phyloP scores from a whole-genome alignment of 2,797 vertebrate genomes.

The Crocidura indochinensis region DNA sequence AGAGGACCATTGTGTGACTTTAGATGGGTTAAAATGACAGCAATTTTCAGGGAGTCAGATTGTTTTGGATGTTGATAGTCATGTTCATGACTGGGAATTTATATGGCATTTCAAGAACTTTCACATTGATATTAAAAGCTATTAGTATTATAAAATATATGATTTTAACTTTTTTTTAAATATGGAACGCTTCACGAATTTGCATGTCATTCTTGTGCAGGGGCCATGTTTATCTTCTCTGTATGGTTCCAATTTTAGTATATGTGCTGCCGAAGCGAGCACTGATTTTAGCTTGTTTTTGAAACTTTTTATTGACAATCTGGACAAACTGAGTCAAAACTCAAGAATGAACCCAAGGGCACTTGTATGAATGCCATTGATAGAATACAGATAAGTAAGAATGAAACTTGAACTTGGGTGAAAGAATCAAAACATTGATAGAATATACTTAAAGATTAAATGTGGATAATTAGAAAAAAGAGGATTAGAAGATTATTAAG shows the following conservation, averaged over 20 bases:
- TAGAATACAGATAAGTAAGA: background rate
- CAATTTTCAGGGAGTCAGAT: background rate
- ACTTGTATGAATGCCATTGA: background rate
- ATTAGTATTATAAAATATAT: no score
- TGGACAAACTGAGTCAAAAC: background rate
- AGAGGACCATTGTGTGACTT: background rate
- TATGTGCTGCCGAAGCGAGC: no score
- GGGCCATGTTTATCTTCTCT: no score
- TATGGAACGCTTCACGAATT: no score
- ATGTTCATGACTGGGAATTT: background rate
- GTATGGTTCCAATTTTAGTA: no score
- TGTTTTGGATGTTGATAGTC: background rate
- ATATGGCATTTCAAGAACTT: background rate
- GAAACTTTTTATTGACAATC: no score
- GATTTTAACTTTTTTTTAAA: no score
- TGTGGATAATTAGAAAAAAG: background rate
- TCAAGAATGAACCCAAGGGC: background rate
- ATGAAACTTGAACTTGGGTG: background rate
- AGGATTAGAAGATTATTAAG: background rate
- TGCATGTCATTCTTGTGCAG: no score
- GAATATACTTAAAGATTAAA: conserved; percentile 13
- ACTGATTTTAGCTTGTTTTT: no score
- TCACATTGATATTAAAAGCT: background rate
- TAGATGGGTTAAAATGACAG: background rate
- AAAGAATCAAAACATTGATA: background rate